Evolutionary conservation across 2,888 invertebrate genomes (phyloP).

Genomic region (Stenchaetothrips biformis): DNA sequence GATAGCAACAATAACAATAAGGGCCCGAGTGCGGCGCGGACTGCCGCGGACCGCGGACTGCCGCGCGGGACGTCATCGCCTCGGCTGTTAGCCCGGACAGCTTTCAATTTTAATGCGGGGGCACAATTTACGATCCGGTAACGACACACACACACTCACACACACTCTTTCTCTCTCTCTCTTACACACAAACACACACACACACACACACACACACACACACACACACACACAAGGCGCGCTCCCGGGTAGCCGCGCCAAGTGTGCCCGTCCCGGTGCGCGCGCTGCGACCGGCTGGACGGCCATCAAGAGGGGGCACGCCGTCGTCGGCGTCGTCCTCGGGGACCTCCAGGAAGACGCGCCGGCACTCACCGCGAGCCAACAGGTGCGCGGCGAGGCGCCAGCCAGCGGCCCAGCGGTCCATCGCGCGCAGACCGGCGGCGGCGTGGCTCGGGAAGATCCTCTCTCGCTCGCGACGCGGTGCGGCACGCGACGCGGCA

Average conservation of each 20-base stretch:
- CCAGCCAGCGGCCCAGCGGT: not conserved
- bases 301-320: not conserved
- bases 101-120: constrained; percentile 23
- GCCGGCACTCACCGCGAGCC: not conserved
- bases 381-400: not conserved
- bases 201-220: not conserved
- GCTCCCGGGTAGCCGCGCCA: not conserved
- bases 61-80: not conserved
- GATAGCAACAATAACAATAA: too few species aligned
- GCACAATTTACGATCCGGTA: constrained; percentile 14
- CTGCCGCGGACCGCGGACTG: not conserved
- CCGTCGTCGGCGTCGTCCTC: not conserved
- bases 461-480: not conserved
- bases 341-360: not conserved
- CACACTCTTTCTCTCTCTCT: not conserved
- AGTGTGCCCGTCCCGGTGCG: not conserved
- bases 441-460: not conserved
- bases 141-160: not conserved
- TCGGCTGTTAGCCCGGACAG: not conserved
- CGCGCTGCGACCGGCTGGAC: not conserved
- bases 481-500: not conserved
- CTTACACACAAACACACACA: not conserved
- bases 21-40: not conserved
- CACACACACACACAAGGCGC: not conserved
- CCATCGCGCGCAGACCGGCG: not conserved